Base-by-base conservation (phyloP, 2,888 invertebrate genomes). In the Xestobium rufovillosum region DNA sequence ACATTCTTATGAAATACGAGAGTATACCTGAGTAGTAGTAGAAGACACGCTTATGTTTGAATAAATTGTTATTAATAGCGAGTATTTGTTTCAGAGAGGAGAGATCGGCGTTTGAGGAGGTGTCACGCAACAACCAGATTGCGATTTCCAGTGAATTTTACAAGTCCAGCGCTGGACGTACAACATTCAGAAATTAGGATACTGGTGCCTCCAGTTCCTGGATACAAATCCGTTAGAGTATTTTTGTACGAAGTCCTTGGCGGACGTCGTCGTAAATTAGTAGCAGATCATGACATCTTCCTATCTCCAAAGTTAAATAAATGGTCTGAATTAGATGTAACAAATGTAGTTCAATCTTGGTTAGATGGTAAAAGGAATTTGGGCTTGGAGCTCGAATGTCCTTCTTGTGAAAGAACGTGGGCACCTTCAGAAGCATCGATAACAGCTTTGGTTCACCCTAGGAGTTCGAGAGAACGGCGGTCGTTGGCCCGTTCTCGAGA, bases 301-400 rank as follows among this genome's bases (percentile, higher is more conserved):
- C 44, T 65, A 52, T 50, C 60, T 31, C 41, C 48, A 38, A 44
- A 53, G 27, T 55, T 59, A 25, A 66, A 72, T 2, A 72, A 72
- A 44, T 78, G 78, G 78, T 59, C 74, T 26, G 76, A 78, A 37
- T 66, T 78, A 38, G 78, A 79, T 52, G 66, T 75, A 2, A 73
- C 73, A 6, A 62, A 65, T 46, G 72, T 71, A 1, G 68, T 71
- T 32, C 55, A 57, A 37, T 56, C 59, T 34, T 75, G 75, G 72
- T 67, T 63, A 15, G 61, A 61, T 6, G 67, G 63, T 14, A 60
- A 60, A 11, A 57, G 66, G 12, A 73, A 73, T 51, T 57, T 72
- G 28, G 72, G 71, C 2, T 55, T 78, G 19, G 71, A 75, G 52
- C 53, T 78, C 26, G 65, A 68, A 45, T 75, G 77, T 49, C 60